Percentiles rank a stretch among this genome's conserved stretches.
These are phyloP conservation scores for Passer montanus DNA, from an alignment of 2,113 vertebrate genomes.

Conservation along the genomic window DNA sequence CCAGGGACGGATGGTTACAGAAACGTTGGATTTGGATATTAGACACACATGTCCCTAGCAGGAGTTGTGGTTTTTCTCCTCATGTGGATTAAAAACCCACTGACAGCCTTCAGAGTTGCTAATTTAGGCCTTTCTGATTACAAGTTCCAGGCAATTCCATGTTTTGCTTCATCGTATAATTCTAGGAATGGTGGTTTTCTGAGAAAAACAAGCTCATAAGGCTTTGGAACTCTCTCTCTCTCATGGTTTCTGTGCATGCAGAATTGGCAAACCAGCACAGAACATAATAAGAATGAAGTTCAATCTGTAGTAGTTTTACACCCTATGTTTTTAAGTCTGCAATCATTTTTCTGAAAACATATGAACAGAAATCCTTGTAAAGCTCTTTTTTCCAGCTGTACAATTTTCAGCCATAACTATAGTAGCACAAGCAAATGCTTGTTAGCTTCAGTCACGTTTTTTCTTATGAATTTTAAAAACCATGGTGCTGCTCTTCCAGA, in stretches of 20 bases:
- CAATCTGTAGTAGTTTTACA: not conserved
- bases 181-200: slow-evolving; percentile 14
- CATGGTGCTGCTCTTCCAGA: not conserved
- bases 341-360: not conserved
- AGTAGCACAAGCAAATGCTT: not conserved
- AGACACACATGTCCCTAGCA: not conserved
- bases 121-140: slow-evolving; percentile 7
- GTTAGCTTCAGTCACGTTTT: not conserved
- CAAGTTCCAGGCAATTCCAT: not conserved
- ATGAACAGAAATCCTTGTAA: not conserved
- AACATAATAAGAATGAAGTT: not conserved
- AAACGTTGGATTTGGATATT: not conserved
- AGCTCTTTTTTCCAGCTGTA: not conserved
- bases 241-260: not conserved
- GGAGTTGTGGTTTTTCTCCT: not conserved
- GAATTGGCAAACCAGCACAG: not conserved
- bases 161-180: not conserved
- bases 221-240: not conserved
- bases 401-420: not conserved
- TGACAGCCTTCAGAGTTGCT: not conserved
- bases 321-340: not conserved
- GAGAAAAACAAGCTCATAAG: not conserved
- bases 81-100: not conserved
- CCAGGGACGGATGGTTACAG: not conserved
- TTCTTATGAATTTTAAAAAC: not conserved